These are phyloP conservation scores for Heterocephalus glaber DNA, from an alignment of 2,113 vertebrate genomes.

Conservation along the genomic window DNA sequence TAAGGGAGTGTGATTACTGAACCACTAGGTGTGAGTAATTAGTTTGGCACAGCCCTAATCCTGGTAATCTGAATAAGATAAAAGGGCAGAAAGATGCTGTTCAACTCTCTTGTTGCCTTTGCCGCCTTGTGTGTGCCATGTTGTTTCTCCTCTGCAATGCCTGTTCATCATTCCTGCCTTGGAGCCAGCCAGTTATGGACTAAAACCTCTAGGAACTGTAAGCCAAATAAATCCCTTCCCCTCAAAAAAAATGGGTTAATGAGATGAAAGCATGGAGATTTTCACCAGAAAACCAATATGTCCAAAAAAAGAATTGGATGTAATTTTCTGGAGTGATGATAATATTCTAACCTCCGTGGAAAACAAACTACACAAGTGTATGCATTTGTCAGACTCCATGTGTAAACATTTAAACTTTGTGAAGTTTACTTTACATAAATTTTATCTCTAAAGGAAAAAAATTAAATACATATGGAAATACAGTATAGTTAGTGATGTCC, in stretches of 20 bases:
- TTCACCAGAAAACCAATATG: constrained; percentile 11
- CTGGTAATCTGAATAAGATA: no score
- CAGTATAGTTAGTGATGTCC: not conserved
- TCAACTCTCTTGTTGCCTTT: no score
- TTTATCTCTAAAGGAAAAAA: constrained; percentile 10
- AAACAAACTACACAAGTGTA: not conserved
- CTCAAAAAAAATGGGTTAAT: not conserved
- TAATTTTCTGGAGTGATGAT: constrained; percentile 30
- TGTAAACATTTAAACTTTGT: not conserved
- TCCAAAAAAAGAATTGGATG: constrained; percentile 12
- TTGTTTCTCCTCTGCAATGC: no score
- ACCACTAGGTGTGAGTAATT: no score
- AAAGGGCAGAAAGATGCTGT: no score
- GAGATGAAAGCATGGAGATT: not conserved
- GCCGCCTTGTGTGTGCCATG: no score
- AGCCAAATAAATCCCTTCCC: no score
- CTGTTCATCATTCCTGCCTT: no score
- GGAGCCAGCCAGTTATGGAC: no score
- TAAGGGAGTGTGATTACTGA: no score
- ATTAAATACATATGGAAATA: not conserved
- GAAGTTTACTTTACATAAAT: not conserved
- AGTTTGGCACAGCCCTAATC: no score
- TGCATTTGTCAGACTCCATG: not conserved
- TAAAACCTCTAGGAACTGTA: no score
- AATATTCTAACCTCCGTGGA: not conserved